A percentile compares a stretch with the other conserved stretches of the same genome.
These are phyloP conservation scores for Apogon talboti DNA, from an alignment of 2,797 vertebrate genomes.

Conservation along the genomic window DNA sequence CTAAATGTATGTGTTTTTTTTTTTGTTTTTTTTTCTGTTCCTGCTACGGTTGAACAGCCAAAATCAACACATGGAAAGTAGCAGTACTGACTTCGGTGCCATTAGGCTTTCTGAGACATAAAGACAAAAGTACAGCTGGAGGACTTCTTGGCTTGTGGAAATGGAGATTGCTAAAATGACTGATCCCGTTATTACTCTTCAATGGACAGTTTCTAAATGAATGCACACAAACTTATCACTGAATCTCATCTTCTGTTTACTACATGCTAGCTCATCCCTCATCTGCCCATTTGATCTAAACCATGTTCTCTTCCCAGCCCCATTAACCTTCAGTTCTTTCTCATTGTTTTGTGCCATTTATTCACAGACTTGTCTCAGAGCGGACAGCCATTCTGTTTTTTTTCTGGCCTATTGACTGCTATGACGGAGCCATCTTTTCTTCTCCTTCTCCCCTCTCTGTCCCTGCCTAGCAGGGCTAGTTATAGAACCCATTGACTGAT, in stretches of 20 bases:
- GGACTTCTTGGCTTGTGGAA: neutral
- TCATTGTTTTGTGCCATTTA: constrained; percentile 33
- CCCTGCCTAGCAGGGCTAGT: constrained; percentile 50
- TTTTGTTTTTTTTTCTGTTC: neutral
- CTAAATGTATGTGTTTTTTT: neutral
- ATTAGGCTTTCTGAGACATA: neutral
- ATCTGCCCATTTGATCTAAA: constrained; percentile 19
- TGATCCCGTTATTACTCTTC: neutral
- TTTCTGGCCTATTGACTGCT: constrained; percentile 66
- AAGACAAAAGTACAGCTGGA: neutral
- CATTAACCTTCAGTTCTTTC: constrained; percentile 10
- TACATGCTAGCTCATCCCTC: constrained; percentile 15
- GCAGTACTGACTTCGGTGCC: neutral
- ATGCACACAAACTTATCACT: neutral
- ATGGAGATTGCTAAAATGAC: neutral
- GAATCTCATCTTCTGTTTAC: constrained; percentile 6
- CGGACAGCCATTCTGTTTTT: constrained; percentile 56
- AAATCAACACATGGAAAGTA: constrained; percentile 6
- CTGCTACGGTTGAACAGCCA: neutral
- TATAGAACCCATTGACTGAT: constrained; percentile 77
- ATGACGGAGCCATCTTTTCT: constrained; percentile 38
- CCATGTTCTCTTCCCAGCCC: constrained; percentile 4
- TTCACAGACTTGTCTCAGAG: constrained; percentile 33
- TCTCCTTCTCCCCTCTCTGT: constrained; percentile 30
- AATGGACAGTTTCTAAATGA: neutral